Percentiles rank a stretch among this genome's conserved stretches.
Conservation (phyloP, 2,113 vertebrate species). For the Chaetura pelagica region DNA sequence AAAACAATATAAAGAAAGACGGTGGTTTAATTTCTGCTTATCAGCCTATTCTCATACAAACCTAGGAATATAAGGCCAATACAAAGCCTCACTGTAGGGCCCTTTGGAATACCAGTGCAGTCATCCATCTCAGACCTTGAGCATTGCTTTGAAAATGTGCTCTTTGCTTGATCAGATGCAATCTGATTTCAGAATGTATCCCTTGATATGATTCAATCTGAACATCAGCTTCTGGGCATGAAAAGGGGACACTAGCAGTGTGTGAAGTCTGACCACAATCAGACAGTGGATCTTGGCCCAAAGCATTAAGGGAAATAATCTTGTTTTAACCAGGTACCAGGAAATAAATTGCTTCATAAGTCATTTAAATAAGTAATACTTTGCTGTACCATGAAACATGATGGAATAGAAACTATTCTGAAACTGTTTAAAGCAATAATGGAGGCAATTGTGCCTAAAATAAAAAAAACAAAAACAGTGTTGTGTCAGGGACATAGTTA, state of each 20-base stretch:
- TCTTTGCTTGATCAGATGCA: background rate
- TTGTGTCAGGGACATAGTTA: background rate
- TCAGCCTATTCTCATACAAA: background rate
- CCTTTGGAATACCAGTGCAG: background rate
- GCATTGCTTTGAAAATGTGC: background rate
- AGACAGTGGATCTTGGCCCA: background rate
- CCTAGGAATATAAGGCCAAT: background rate
- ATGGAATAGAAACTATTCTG: background rate
- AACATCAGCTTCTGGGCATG: background rate
- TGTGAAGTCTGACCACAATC: background rate
- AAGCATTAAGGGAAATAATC: background rate
- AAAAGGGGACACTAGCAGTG: background rate
- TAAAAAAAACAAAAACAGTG: background rate
- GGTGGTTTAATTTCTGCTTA: constrained; percentile 2
- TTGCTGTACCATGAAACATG: background rate
- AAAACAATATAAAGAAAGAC: background rate
- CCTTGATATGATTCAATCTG: background rate
- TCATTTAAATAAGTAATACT: constrained; percentile 20
- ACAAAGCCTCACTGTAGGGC: background rate
- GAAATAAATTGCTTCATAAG: constrained; percentile 1
- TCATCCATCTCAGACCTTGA: background rate
- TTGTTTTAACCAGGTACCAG: background rate
- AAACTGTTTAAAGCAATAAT: background rate
- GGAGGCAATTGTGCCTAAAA: background rate
- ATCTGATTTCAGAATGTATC: background rate